Evolutionary conservation across 2,113 vertebrate genomes (phyloP), one percentile per base, ranked within the genome.

Genomic region (Cryptomyrus ogoouensis): DNA sequence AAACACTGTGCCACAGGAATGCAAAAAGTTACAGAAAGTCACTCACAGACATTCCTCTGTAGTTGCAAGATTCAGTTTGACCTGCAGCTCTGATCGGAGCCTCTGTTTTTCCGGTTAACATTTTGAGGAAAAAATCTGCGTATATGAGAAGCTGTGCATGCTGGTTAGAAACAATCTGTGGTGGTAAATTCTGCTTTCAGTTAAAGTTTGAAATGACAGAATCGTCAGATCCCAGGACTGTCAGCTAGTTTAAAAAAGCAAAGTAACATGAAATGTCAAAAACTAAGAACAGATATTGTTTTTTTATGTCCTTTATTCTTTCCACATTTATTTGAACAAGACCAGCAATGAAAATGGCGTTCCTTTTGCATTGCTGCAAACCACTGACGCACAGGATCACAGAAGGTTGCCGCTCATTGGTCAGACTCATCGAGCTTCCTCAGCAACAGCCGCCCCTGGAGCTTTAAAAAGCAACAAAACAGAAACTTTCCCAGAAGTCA

Each of bases 401-500:
- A 19, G 56, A 88, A 89, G 27, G 21, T 58, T 47, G 35, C 7
- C 39, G 52, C 52, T 90, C 85, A 92, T 92, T 92, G 92, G 92
- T 62, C 88, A 8, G 5, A 27, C 12, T 58, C 42, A 90, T 92
- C 91, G 90, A 89, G 89, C 91, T 85, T 10, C 27, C 91, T 27
- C 89, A 92, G 91, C 92, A 92, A 92, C 92, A 92, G 88, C 88
- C 87, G 47, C 70, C 90, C 88, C 47, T 44, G 12, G 2, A 21
- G 74, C 91, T 91, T 90, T 89, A 91, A 92, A 91, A 88, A 88
- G 91, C 52, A 92, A 90, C 90, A 39, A 80, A 66, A 31, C 62
- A 70, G 88, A 90, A 92, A 91, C 87, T 91, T 92, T 92, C 92
- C 83, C 70, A 91, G 90, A 92, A 92, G 91, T 92, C 91, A 92